Evolutionary conservation across 2,113 vertebrate species (phyloP).

Genomic region (Martes martes): DNA sequence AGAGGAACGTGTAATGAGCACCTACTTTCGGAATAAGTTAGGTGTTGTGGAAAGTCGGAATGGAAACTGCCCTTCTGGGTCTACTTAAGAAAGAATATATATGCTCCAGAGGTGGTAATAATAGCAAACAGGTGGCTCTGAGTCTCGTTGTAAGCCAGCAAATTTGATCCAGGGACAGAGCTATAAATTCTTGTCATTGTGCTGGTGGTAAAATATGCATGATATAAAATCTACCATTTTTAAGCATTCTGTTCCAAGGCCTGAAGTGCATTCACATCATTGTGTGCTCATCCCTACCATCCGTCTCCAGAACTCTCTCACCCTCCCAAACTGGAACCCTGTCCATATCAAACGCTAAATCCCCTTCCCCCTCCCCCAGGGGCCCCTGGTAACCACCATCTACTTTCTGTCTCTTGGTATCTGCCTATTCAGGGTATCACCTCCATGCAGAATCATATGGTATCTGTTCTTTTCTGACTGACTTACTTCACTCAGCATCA

Average conservation of each 20-base stretch:
- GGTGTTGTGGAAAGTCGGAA: neutral
- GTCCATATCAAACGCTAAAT: neutral
- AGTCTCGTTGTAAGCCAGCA: neutral
- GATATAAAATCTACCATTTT: neutral
- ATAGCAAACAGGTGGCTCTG: neutral
- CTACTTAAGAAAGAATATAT: neutral
- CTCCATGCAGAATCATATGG: neutral
- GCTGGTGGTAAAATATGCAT: neutral
- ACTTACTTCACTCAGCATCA: neutral
- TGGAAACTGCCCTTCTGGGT: neutral
- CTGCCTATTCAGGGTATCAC: neutral
- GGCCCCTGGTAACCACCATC: neutral
- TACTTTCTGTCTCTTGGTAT: neutral
- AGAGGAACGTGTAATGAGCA: neutral
- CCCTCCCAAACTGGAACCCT: neutral
- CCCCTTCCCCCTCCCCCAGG: fast-evolving
- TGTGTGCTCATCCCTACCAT: no score
- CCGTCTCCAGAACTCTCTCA: neutral
- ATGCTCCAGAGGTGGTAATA: no score
- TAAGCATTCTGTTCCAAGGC: neutral
- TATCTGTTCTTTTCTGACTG: neutral
- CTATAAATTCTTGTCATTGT: neutral
- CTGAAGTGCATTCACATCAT: no score
- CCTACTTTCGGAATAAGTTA: neutral
- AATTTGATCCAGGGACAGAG: neutral